Evolutionary conservation across 1,140 invertebrate genomes (phyloP).

Genomic region (Hyphantria cunea): DNA sequence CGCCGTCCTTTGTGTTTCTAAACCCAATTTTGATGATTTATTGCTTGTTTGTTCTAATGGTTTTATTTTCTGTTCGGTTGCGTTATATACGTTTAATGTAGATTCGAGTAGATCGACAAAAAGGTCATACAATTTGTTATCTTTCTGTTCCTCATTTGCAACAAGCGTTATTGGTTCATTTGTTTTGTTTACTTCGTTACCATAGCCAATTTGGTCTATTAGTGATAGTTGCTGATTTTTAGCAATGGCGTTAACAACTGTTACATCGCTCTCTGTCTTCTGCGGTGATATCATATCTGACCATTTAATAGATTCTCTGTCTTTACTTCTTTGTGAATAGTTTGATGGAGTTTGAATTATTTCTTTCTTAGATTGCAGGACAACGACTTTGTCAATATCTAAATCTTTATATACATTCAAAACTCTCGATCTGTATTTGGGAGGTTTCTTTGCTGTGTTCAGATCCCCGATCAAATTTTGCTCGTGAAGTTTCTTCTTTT

Average conservation of each 20-base stretch:
- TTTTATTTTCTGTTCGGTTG: slow-evolving; percentile 24
- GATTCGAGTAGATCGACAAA: slow-evolving; percentile 60
- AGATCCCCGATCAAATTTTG: not conserved
- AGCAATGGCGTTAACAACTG: not conserved
- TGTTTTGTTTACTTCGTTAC: slow-evolving; percentile 25
- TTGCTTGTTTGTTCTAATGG: not conserved
- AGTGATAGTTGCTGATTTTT: not conserved
- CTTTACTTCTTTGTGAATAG: slow-evolving; percentile 35
- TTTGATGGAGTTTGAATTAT: slow-evolving; percentile 47
- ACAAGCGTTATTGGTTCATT: slow-evolving; percentile 44
- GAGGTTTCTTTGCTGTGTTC: slow-evolving; percentile 18
- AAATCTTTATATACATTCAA: slow-evolving; percentile 36
- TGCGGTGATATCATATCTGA: slow-evolving; percentile 19
- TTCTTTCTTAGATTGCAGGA: slow-evolving; percentile 47
- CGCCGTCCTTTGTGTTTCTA: slow-evolving; percentile 48
- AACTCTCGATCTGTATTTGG: slow-evolving; percentile 46
- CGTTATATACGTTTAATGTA: slow-evolving; percentile 50
- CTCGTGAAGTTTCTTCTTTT: slow-evolving; percentile 20
- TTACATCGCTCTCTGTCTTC: slow-evolving; percentile 6
- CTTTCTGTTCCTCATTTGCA: slow-evolving; percentile 26
- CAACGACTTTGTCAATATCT: slow-evolving; percentile 37
- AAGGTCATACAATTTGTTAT: slow-evolving; percentile 49
- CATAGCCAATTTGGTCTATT: not conserved
- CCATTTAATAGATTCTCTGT: slow-evolving; percentile 25
- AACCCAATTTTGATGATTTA: slow-evolving; percentile 24